Percentiles rank a stretch among this genome's conserved stretches.
These are phyloP conservation scores for Lordiphosa mommai DNA, from an alignment of 1,140 invertebrate genomes.

Conservation along the genomic window DNA sequence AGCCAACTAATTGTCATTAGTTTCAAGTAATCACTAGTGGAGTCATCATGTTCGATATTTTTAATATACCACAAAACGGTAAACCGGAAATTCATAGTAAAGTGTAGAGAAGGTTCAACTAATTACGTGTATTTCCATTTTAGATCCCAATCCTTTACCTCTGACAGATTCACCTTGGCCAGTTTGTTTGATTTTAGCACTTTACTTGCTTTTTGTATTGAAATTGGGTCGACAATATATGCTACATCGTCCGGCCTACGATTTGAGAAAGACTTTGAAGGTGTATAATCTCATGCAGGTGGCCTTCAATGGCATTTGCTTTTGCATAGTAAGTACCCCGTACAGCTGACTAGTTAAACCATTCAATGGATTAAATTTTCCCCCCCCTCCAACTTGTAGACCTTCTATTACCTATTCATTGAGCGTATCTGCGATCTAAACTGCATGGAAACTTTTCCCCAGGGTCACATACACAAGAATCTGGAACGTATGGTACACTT, in stretches of 20 bases:
- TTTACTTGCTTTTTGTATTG: slow-evolving; percentile 50
- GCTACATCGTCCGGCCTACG: slow-evolving; percentile 41
- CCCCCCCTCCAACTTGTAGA: not conserved
- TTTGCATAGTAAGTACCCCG: slow-evolving; percentile 27
- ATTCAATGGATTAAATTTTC: not conserved
- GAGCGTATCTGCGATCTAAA: slow-evolving; percentile 32
- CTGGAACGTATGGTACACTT: slow-evolving; percentile 37
- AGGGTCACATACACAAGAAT: slow-evolving; percentile 33
- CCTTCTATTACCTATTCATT: slow-evolving; percentile 47
- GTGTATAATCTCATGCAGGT: slow-evolving; percentile 51
- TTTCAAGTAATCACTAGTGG: not conserved
- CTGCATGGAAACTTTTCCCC: slow-evolving; percentile 49
- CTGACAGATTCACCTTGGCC: slow-evolving; percentile 44
- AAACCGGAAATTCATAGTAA: not conserved
- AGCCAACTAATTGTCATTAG: slow-evolving; percentile 7
- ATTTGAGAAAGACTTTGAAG: slow-evolving; percentile 27
- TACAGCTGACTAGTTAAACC: not conserved
- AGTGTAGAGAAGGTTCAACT: not conserved
- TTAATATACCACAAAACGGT: slow-evolving; percentile 40
- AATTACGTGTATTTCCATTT: not conserved
- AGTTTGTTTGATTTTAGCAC: slow-evolving; percentile 13
- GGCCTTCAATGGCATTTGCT: slow-evolving; percentile 38
- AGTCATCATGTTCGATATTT: slow-evolving; percentile 29
- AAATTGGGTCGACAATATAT: slow-evolving; percentile 48
- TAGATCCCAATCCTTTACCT: slow-evolving; percentile 42